Base-by-base conservation (phyloP, 1,140 invertebrate species). In the Sinonovacula constricta region DNA sequence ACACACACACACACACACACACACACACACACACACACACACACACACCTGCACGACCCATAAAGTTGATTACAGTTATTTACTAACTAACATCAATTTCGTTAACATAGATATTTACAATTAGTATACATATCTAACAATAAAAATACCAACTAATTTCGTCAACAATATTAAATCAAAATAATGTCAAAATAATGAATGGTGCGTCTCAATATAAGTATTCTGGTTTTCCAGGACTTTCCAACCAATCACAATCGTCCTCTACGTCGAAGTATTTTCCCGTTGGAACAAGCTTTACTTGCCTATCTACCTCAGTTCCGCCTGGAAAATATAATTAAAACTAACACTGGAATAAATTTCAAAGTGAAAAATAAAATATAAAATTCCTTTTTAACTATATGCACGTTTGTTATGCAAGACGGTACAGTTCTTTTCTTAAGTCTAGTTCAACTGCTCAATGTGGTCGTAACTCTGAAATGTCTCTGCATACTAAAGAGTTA, bases 221-320 rank as follows among this genome's bases (percentile, higher is more conserved):
- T 34, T 83, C 72, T 14, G 82, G 82, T 74, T 79, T 78, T 15
- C 74, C 82, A n/a, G 82, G 82, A 59, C 82, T 83, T 66, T 83
- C 82, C 12, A 83, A 31, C 82, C 82, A 83, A 36, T 83, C 70
- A 74, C 82, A 83, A 54, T 79, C 65, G 18, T 78, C 72, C 10
- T 71, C 49, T 30, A 81, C 1, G 31, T 28, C 45, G 2, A 81
- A 56, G 30, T 34, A 51, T 39, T 78, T 71, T 14, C 67, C 68
- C 5, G 28, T 60, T 28, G 74, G 67, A 33, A 78, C 57, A 26
- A 72, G 18, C 28, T 65, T 63, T 0, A 81, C 56, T 68, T 67
- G 63, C 12, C 56, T 39, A 39, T 71, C 80, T 12, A 81, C 31
- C 3, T 71, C 53, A 4, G 22, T 30, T 12, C 80, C 80, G 34